A percentile compares a stretch with the other conserved stretches of the same genome.
Evolutionary conservation across 2,797 vertebrate species (phyloP).

Genomic region (Myotis pilosus): DNA sequence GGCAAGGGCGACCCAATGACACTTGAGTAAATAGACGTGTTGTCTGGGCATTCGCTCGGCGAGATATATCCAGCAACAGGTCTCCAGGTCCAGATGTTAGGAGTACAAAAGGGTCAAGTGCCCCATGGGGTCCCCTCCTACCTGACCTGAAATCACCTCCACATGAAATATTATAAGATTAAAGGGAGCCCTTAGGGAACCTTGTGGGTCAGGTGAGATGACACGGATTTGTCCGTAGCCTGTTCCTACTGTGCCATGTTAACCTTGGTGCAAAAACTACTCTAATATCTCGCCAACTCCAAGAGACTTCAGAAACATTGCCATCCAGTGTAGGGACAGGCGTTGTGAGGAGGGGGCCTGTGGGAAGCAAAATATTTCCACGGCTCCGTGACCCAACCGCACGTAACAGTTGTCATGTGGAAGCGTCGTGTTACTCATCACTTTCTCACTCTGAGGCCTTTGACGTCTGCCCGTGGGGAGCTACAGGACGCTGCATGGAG

Average conservation of each 20-base stretch:
- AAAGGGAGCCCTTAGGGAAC: background rate
- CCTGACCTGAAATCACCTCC: background rate
- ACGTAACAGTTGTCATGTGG: fast-evolving
- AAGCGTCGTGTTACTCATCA: background rate
- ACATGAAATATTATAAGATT: background rate
- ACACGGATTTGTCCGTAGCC: background rate
- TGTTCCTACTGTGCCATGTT: background rate
- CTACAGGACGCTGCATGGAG: background rate
- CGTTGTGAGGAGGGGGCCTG: background rate
- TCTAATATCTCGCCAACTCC: background rate
- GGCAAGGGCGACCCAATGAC: too few species aligned
- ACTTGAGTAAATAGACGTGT: background rate
- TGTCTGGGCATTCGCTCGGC: background rate
- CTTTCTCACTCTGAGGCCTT: background rate
- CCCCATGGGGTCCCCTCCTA: background rate
- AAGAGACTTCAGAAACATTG: background rate
- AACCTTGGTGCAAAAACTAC: slow-evolving; percentile 31
- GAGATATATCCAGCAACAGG: background rate
- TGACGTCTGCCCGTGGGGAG: background rate
- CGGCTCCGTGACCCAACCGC: background rate
- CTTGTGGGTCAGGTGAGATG: background rate
- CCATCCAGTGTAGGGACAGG: background rate
- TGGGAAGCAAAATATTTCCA: background rate
- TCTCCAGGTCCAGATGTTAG: background rate
- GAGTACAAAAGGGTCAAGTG: background rate